Base-by-base conservation (phyloP, 1,140 invertebrate species). In the Ostrea edulis region DNA sequence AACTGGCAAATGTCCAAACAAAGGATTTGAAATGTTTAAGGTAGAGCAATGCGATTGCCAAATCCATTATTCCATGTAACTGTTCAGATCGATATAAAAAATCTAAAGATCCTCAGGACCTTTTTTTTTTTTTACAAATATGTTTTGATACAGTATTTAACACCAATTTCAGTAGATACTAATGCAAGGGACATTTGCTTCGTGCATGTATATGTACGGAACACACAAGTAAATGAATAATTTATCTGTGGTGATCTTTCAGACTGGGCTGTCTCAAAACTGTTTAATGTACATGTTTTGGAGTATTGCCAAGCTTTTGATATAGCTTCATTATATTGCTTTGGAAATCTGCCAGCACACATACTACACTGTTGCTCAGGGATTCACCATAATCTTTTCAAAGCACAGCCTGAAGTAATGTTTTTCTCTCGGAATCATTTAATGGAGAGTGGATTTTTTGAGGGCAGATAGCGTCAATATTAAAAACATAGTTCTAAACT, bases 1-100 rank as follows among this genome's bases (percentile, higher is more conserved):
- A 55, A 84, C 84, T 88, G 87, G 82, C 86, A 88, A 83, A 55
- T 22, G 29, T 62, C 87, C 82, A 88, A 88, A 54, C 17, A 51
- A 53, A 68, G 17, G 54, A 54, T 65, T 86, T 52, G 71, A 65
- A 51, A 51, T 71, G 52, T 82, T 44, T 44, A 44, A 44, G 52
- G 52, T 82, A 51, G 81, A 25, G n/a, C 51, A 52, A 8, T 52
- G 20, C 51, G 35, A 52, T 82, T 82, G 81, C 81, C 81, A n/a
- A 82, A 82, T 82, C 51, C 44, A 82, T 44, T 44, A 35, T 29
- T 82, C 51, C 7, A 12, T 71, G 68, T n/a, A 71, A 71, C 29
- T 71, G 68, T 25, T 29, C 68, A 71, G 22, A 71, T 71, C 68
- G 29, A 71, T 71, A 71, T 71, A 29, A 25, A 25, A 25, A 8